Conservation (phyloP, 2,888 invertebrate genomes). For the Eudasyphora cyanicolor region DNA sequence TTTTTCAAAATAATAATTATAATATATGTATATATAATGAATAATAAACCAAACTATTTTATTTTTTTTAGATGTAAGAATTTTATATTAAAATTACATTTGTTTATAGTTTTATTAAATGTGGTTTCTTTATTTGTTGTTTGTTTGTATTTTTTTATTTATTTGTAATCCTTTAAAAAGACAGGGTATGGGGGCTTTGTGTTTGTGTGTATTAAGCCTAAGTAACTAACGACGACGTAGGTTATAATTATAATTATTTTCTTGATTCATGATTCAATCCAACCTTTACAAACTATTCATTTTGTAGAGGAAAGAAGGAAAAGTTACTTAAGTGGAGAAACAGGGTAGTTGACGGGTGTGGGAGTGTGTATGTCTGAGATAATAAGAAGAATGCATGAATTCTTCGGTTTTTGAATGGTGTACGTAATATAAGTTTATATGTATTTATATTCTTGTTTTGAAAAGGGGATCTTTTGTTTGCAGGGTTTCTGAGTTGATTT, state of each 20-base stretch:
- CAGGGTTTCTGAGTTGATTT: too few species aligned
- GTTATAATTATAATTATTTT: constrained; percentile 28
- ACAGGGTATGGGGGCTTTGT: not conserved
- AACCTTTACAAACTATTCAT: constrained; percentile 44
- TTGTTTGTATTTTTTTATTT: constrained; percentile 33
- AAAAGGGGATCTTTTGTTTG: too few species aligned
- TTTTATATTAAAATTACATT: constrained; percentile 43
- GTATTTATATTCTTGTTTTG: not conserved
- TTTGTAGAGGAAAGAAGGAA: constrained; percentile 37
- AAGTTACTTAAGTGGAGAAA: too few species aligned
- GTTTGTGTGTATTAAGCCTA: not conserved
- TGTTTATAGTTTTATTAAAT: constrained; percentile 42
- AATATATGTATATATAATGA: constrained; percentile 40
- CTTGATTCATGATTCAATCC: constrained; percentile 23
- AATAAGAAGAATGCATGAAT: not conserved
- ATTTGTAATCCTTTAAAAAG: constrained; percentile 31
- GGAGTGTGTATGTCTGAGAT: not conserved
- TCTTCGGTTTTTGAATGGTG: not conserved
- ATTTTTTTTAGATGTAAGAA: constrained; percentile 30
- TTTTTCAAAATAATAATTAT: not conserved
- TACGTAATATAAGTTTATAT: not conserved
- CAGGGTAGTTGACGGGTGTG: not conserved
- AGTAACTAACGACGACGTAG: not conserved
- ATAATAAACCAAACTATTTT: constrained; percentile 48
- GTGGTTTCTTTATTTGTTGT: too few species aligned